These are phyloP conservation scores for Phymanthus crucifer DNA, from an alignment of 92 coral and sea anemone species.

Conservation along the genomic window DNA sequence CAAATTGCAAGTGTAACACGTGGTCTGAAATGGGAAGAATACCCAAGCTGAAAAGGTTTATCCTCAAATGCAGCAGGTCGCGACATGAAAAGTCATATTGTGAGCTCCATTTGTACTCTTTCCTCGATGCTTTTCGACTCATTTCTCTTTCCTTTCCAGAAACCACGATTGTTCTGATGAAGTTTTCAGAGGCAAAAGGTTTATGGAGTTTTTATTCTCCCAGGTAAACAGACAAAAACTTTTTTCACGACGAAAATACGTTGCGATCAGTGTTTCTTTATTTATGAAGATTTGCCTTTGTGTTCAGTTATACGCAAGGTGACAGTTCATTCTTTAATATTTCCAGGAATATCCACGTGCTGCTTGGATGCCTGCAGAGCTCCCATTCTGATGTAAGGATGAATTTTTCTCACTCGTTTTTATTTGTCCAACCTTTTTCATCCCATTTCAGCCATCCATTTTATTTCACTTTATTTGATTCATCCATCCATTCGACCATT, in stretches of 20 bases:
- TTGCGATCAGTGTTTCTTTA: no score
- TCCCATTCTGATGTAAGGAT: slow-evolving; percentile 65
- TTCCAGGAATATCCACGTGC: slow-evolving; percentile 51
- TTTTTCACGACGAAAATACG: neutral
- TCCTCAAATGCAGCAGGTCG: no score
- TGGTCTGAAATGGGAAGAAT: no score
- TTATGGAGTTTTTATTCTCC: slow-evolving; percentile 58
- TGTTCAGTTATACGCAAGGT: no score
- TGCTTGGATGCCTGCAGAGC: slow-evolving; percentile 68
- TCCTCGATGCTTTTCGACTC: neutral
- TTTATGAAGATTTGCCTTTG: neutral
- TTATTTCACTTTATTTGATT: no score
- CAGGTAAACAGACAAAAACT: slow-evolving; percentile 33
- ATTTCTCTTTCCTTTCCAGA: slow-evolving; percentile 29
- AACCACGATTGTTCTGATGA: slow-evolving; percentile 45
- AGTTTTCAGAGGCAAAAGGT: slow-evolving; percentile 38
- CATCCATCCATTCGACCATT: no score
- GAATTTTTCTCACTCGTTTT: neutral
- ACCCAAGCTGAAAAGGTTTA: no score
- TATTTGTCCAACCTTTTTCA: neutral
- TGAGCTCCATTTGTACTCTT: no score
- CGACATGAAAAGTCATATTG: no score
- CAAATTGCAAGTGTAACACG: no score
- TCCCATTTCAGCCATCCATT: neutral
- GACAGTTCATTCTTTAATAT: neutral